These are phyloP conservation scores for Eueides isabella DNA, from an alignment of 1,140 invertebrate genomes.

Conservation along the genomic window DNA sequence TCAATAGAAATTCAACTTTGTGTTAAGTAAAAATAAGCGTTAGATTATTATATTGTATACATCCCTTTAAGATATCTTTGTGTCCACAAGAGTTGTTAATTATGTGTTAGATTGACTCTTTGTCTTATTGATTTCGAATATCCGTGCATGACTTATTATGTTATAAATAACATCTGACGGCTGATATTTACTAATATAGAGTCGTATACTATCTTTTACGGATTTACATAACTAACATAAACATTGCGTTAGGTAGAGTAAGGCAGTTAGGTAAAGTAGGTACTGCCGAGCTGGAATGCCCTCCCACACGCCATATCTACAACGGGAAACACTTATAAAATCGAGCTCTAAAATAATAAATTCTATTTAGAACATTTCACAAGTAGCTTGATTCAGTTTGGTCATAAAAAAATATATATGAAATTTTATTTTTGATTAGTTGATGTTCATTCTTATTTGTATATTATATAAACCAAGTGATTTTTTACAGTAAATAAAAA, in stretches of 20 bases:
- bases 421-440: not conserved
- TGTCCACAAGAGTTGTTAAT: conserved; percentile 35
- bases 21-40: not conserved
- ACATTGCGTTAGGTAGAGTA: not conserved
- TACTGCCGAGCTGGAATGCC: conserved; percentile 12
- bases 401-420: not conserved
- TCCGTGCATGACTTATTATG: conserved; percentile 28
- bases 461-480: too few relatives aligned
- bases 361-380: conserved; percentile 19
- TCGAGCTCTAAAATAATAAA: conserved; percentile 10
- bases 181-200: not conserved
- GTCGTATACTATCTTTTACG: not conserved
- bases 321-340: conserved; percentile 25
- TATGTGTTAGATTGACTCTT: conserved; percentile 35
- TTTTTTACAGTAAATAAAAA: too few relatives aligned
- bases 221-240: not conserved
- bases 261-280: not conserved
- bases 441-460: too few relatives aligned
- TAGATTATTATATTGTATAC: conserved; percentile 10
- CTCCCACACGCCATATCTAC: conserved; percentile 29
- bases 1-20: conserved; percentile 31
- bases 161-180: not conserved
- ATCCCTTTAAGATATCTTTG: conserved; percentile 20
- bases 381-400: not conserved
- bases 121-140: conserved; percentile 37